Evolutionary conservation across 2,797 vertebrate genomes (phyloP), one percentile per base, ranked within the genome.

Genomic region (Phaenicophaeus curvirostris): DNA sequence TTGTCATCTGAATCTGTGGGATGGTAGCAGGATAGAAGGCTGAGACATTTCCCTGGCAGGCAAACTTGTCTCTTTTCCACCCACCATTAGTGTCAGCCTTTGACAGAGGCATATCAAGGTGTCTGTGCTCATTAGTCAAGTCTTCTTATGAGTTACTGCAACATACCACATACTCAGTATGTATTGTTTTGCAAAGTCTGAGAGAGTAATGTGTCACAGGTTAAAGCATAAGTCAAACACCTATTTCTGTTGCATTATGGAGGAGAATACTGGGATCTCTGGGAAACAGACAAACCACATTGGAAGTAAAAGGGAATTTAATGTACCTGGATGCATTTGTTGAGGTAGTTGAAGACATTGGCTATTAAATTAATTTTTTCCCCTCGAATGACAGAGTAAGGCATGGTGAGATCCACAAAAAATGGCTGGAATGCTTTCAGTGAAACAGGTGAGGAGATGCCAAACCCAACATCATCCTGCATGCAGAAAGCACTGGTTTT

Each of bases 321-420:
- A 15, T 61, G 28, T 96, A 99, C 99, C 98, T 98, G 98, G 14
- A 98, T 98, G 94, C 98, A 99, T 16, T 97, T 88, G 28, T 96
- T 69, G 68, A 98, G 97, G 92, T 98, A 99, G 97, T 98, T 99
- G 97, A 99, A 99, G 93, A 98, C 97, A 0, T 97, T 98, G 79
- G 98, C 98, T 94, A 98, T 98, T 76, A 99, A 96, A 7, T 97
- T 97, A 62, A 98, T 98, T 53, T 92, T 97, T 94, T 99, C 99
- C n/a, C 98, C 98, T 85, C 95, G 97, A 95, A 98, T 95, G 68
- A 99, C 95, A 1, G 99, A 99, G 90, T 98, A 98, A 2, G 99
- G 99, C 25, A 98, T 44, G 4, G 97, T 97, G 21, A 98, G 94
- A 13, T 98, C 98, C 91, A 98, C 95, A 41, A 99, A 99, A 97